Percentiles rank a stretch among this genome's conserved stretches.
Evolutionary conservation across 1,140 invertebrate genomes (phyloP).

Genomic region (Hypothenemus hampei): DNA sequence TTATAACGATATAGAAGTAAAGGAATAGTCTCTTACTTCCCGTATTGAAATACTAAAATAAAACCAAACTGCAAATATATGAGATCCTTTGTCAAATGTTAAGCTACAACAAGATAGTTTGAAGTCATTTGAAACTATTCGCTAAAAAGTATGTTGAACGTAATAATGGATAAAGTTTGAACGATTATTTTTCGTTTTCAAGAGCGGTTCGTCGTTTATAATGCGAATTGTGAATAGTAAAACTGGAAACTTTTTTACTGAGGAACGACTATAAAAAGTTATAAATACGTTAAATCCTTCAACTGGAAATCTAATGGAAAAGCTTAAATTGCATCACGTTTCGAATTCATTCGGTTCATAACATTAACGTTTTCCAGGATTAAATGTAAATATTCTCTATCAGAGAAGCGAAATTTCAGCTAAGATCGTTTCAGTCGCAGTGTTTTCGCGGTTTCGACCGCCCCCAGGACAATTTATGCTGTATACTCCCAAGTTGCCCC

Average conservation of each 20-base stretch:
- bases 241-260: too few species aligned
- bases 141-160: constrained; percentile 4
- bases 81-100: constrained; percentile 14
- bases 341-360: too few species aligned
- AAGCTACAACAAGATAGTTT: constrained; percentile 3
- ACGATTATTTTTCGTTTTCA: constrained; percentile 2
- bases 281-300: too few species aligned
- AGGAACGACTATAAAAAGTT: too few species aligned
- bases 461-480: neutral
- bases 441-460: neutral
- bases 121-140: constrained; percentile 13
- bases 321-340: too few species aligned
- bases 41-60: constrained; percentile 21
- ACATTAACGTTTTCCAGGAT: too few species aligned
- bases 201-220: too few species aligned
- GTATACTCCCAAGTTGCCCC: neutral
- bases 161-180: constrained; percentile 2
- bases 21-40: constrained; percentile 10
- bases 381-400: too few species aligned
- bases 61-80: constrained; percentile 3
- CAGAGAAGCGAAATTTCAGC: constrained; percentile 1
- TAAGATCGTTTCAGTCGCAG: neutral
- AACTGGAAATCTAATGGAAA: too few species aligned
- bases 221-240: too few species aligned
- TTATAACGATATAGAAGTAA: constrained; percentile 16